Evolutionary conservation across 2,888 invertebrate species (phyloP).

Genomic region (Pediacus dermestoides): DNA sequence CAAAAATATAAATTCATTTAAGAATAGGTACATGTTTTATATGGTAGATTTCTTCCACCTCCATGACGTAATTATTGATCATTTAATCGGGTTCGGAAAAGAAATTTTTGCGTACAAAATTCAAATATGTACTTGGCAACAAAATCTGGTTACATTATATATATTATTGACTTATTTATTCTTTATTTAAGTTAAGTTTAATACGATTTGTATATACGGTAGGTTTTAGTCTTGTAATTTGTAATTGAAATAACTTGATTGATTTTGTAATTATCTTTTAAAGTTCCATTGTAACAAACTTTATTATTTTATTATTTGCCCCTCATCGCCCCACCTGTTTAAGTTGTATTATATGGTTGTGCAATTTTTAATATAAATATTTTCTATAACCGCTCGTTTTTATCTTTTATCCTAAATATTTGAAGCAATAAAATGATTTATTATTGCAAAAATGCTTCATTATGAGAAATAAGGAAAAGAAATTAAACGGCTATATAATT

Average conservation of each 20-base stretch:
- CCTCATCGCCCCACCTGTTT: no score
- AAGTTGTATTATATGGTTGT: constrained; percentile 9
- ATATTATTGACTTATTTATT: constrained; percentile 1
- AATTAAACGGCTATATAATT: no score
- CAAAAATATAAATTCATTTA: background rate
- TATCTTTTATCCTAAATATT: no score
- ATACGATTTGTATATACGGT: background rate
- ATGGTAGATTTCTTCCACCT: background rate
- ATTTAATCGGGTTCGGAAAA: no score
- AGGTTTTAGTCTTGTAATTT: background rate
- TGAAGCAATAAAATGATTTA: no score
- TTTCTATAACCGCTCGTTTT: no score
- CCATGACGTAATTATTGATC: constrained; percentile 3
- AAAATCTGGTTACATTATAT: no score
- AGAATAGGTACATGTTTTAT: background rate
- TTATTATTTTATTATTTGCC: constrained; percentile 5
- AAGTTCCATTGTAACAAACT: background rate
- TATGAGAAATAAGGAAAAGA: no score
- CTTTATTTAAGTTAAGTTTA: constrained; percentile 1
- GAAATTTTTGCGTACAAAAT: no score
- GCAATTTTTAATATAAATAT: constrained; percentile 8
- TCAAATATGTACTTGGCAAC: no score
- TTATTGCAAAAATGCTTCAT: no score
- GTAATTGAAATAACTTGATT: background rate
- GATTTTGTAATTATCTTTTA: no score